Evolutionary conservation across 2,888 invertebrate species (phyloP), one percentile per base, ranked within the genome.

Genomic region (Exocentrus adspersus): DNA sequence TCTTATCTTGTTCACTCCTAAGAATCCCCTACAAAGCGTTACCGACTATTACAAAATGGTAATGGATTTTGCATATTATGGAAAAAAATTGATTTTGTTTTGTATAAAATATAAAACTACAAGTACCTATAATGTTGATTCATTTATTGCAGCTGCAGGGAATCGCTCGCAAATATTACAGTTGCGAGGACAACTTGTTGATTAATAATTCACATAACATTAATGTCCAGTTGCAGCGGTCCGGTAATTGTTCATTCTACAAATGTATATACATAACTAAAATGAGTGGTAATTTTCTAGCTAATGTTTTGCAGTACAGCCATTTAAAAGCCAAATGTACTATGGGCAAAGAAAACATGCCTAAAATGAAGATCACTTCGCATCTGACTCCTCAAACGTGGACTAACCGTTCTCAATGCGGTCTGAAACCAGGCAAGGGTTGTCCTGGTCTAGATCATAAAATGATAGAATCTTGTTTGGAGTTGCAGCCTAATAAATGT

Each of bases 1-100:
- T 43, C 81, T 95, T 37, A 85, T 95, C 69, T 81, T 94, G 59
- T 94, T 94, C 75, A 92, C 93, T 0, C 92, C 93, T 5, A 84
- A 89, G 63, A 91, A 92, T 81, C 90, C 92, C n/a, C 82, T 92
- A 41, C 85, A 87, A 75, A 82, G 84, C 56, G 85, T 87, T 69
- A 86, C 88, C 73, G 90, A 91, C 51, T 87, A 89, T 74, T 92
- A 90, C 79, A 85, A 89, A 72, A 83, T 93, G 87, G 93, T 93
- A 85, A 81, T 77, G 53, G 41, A 5, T 53, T n/a, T n/a, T n/a
- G n/a, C n/a, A 46, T 1, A 21, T 30, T 30, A 30, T 30, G 9
- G n/a, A 30, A 30, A 9, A 3, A 30, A 3, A 30, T 9, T 7
- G 2, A 30, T 30, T 30, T 30, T 9, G n/a, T 2, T 30, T 30